Conservation (phyloP, 53 echinoderm and acorn worm species). For the Glandiceps talaboti region DNA sequence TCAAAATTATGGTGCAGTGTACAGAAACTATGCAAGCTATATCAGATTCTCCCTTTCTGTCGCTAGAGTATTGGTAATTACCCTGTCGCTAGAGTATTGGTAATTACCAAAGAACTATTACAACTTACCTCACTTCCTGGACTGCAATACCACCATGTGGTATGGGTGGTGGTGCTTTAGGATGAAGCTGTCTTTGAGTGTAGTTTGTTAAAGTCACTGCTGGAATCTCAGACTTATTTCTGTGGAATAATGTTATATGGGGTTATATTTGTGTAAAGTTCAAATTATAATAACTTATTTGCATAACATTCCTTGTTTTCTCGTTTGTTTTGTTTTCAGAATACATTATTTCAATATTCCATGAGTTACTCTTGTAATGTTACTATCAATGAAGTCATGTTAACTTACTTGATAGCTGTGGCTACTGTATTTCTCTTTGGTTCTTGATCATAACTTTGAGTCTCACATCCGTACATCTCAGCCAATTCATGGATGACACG, state of each 20-base stretch:
- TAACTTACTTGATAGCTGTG: constrained; percentile 73
- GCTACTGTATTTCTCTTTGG: constrained; percentile 84
- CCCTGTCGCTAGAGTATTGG: no score
- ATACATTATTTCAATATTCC: not conserved
- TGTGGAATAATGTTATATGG: no score
- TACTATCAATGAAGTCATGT: no score
- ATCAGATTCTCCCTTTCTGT: no score
- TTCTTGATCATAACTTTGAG: constrained; percentile 91
- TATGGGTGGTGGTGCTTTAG: constrained; percentile 74
- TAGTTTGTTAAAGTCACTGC: constrained; percentile 35
- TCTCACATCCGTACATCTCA: constrained; percentile 80
- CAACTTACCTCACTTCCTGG: no score
- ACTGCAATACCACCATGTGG: constrained; percentile 48
- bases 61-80: no score
- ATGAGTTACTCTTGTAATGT: not conserved
- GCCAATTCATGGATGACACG: constrained; percentile 77
- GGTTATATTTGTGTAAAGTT: not conserved
- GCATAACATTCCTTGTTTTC: no score
- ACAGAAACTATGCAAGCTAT: no score
- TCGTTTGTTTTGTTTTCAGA: not conserved
- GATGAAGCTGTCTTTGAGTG: constrained; percentile 45
- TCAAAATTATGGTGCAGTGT: no score
- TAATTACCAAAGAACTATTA: no score
- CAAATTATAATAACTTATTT: not conserved
- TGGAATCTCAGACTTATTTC: constrained; percentile 21